Evolutionary conservation across 1,140 invertebrate species (phyloP), one percentile per base, ranked within the genome.

Genomic region (Stegodyphus dumicola): DNA sequence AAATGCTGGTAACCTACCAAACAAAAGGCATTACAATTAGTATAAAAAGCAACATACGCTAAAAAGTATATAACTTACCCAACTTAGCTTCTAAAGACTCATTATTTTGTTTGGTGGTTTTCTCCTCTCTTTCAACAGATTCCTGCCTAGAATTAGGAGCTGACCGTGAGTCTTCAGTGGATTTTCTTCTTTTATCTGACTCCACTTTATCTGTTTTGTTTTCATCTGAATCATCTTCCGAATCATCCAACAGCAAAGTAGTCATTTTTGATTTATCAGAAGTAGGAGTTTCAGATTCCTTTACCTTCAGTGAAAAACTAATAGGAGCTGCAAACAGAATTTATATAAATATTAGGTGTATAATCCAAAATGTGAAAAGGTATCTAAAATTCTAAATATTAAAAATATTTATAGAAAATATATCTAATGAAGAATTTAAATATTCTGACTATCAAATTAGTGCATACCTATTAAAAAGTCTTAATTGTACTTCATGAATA

Each of bases 291-390:
- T 91, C 90, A 51, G 88, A 87, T 64, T 91, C 91, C 81, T 90
- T 90, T 0, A 88, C 78, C 83, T 90, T 91, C 71, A 91, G 90
- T 15, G 90, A 91, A 85, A 92, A 92, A 86, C 90, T 91, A 7
- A 91, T 89, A 53, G 89, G 77, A 60, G 66, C 87, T 88, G 76
- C 1, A 87, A 87, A 65, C 56, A 60, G 15, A 15, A 15, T 10
- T 60, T 60, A 60, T 10, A 60, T 10, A 15, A 9, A 60, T 60
- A 33, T 33, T 33, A 33, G 33, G 56, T 15, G 15, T 60, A 15
- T 5, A 10, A 60, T 10, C 54, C 5, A 60, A 60, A 15, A 9
- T 60, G 5, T 2, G 15, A 60, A 60, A 10, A 60, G 1, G 0
- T 60, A 10, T 9, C 9, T 15, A 60, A 60, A 15, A 9, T 60